Evolutionary conservation across 2,888 invertebrate genomes (phyloP).

Genomic region (Sarcophaga caerulescens): DNA sequence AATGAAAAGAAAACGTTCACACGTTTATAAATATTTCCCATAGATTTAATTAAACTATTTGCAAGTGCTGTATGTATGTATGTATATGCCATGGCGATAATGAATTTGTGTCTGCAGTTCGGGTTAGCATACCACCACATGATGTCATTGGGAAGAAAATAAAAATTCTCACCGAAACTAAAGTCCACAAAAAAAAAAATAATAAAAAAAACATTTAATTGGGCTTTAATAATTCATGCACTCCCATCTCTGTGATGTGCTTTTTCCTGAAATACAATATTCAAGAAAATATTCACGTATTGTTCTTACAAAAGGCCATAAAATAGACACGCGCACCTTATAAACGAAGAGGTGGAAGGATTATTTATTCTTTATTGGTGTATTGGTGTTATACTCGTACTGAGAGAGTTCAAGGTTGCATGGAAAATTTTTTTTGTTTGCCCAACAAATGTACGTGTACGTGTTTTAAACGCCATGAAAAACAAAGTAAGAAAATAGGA

Average conservation of each 20-base stretch:
- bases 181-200: neutral
- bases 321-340: slow-evolving; percentile 11
- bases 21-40: slow-evolving; percentile 34
- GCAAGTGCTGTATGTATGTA: neutral
- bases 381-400: neutral
- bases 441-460: neutral
- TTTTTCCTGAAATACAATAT: neutral
- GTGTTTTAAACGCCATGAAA: neutral
- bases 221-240: slow-evolving; percentile 15
- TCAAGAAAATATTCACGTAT: neutral
- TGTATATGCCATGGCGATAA: neutral
- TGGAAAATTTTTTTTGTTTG: slow-evolving; percentile 30
- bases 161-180: neutral
- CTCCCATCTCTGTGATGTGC: neutral
- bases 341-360: neutral
- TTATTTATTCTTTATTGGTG: neutral
- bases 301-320: slow-evolving; percentile 1
- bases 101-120: neutral
- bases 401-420: slow-evolving; percentile 51
- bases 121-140: neutral
- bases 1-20: slow-evolving; percentile 15
- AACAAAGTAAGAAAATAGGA: neutral
- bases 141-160: slow-evolving; percentile 21
- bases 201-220: neutral
- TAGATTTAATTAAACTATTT: slow-evolving; percentile 17